Evolutionary conservation across 2,113 vertebrate species (phyloP).

Genomic region (human): GRCh38 chr13:60093501-60094000

Average conservation of each 20-base stretch:
- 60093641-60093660: conserved; percentile 96
- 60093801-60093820: conserved; percentile 74
- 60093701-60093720: conserved; percentile 97
- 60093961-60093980: conserved; percentile 43
- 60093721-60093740: conserved; percentile 98
- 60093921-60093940: conserved; percentile 51
- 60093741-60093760: conserved; percentile 62
- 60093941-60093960: conserved; percentile 43
- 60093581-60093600: neutral
- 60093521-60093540: neutral
- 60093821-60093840: conserved; percentile 73
- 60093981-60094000: conserved; percentile 62
- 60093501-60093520: conserved; percentile 54
- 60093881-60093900: neutral
- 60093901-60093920: conserved; percentile 8
- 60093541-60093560: conserved; percentile 44
- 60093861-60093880: conserved; percentile 32
- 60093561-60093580: conserved; percentile 38
- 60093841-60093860: conserved; percentile 70
- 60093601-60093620: conserved; percentile 65
- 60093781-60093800: conserved; percentile 54
- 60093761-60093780: conserved; percentile 69
- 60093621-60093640: conserved; percentile 95
- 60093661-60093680: conserved; percentile 96
- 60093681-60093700: conserved; percentile 96